Evolutionary conservation across 2,797 vertebrate species (phyloP).

Genomic region (Gastrophryne carolinensis): DNA sequence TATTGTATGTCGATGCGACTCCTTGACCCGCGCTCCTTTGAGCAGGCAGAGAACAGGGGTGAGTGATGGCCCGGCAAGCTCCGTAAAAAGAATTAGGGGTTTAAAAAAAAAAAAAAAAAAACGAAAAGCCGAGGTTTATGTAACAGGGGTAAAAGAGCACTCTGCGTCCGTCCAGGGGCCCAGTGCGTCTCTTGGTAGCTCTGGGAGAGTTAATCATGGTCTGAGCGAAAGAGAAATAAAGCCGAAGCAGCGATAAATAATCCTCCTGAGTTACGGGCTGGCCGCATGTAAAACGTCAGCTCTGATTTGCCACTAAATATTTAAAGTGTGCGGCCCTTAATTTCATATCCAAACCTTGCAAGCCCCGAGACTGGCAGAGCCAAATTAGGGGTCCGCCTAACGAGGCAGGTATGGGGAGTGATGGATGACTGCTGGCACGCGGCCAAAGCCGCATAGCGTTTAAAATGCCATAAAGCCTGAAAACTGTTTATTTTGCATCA

Average conservation of each 20-base stretch:
- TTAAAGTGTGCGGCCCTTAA: constrained; percentile 41
- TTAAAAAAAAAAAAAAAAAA: constrained; percentile 36
- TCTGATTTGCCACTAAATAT: constrained; percentile 50
- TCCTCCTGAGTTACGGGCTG: constrained; percentile 20
- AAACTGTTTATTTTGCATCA: constrained; percentile 22
- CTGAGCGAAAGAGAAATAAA: background rate
- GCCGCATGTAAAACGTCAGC: constrained; percentile 43
- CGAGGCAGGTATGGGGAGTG: constrained; percentile 42
- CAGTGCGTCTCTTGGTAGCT: background rate
- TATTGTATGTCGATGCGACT: constrained; percentile 30
- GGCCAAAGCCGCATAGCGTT: constrained; percentile 37
- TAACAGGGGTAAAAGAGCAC: constrained; percentile 7
- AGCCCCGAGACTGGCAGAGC: constrained; percentile 15
- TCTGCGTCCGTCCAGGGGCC: background rate
- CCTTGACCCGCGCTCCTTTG: constrained; percentile 21
- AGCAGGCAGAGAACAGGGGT: background rate
- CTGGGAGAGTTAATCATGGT: background rate
- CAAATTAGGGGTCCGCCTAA: constrained; percentile 50
- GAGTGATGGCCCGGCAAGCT: background rate
- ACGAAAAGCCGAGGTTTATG: constrained; percentile 21
- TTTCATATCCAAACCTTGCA: constrained; percentile 33
- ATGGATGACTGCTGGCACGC: constrained; percentile 39
- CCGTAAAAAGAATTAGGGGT: too few relatives aligned
- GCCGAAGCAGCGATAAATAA: constrained; percentile 19
- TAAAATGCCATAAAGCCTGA: constrained; percentile 22